Base-by-base conservation (phyloP, 2,888 invertebrate genomes). In the Eristalis pertinax region DNA sequence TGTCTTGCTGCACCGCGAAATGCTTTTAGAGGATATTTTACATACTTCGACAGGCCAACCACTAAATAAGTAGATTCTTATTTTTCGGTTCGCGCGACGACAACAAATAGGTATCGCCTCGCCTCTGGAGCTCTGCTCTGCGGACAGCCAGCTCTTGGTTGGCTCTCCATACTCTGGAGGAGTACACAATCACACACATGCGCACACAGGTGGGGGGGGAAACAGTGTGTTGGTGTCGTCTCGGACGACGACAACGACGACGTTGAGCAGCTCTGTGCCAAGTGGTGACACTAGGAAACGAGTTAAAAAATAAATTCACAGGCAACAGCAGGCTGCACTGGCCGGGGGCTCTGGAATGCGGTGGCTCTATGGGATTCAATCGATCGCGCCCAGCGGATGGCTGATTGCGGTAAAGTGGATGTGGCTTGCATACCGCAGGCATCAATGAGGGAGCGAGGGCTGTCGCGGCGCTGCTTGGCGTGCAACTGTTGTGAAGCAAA, bases 21-120 rank as follows among this genome's bases (percentile, higher is more conserved):
- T 89, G 89, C 89, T 87, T 88, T 88, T 89, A 88, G 84, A 88
- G 75, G 78, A 86, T 83, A 86, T 86, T 86, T 86, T 86, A 86
- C 86, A 86, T 86, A 86, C 86, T 86, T 86, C 86, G 86, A 86
- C 86, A 86, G 86, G 82, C 82, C 62, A 72, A 78, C 86, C 82
- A 82, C 86, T 82, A 86, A 86, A 83, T 86, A 86, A 86, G 86
- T 78, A 83, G 86, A 86, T 86, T 86, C 78, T 86, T 86, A 83
- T 82, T 79, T 84, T 79, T 82, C 67, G 83, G 78, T 82, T 86
- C 86, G 86, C 86, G 86, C 86, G 86, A 86, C 82, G 86, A 86
- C 86, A 86, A 86, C 78, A 86, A 86, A 86, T 86, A 86, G 86
- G 78, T 83, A 86, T 86, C 86, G 86, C 86, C 86, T 86, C 86